phyloP scores from a whole-genome alignment of 2,888 invertebrate species.

The Apamea anceps region DNA sequence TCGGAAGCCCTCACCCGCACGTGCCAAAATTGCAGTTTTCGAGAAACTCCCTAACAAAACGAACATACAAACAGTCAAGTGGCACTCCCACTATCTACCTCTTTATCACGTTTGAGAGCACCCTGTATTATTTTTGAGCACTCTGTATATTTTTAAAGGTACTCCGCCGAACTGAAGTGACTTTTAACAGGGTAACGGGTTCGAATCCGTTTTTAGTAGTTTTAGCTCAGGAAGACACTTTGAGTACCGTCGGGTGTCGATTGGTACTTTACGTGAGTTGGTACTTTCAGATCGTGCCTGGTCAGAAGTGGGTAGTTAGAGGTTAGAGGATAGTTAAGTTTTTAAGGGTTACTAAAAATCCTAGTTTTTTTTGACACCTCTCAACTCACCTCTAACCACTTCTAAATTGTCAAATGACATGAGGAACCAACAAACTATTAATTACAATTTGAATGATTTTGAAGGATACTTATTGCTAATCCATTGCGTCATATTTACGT shows the following conservation, averaged over 20 bases:
- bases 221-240: conserved; percentile 18
- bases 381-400: neutral
- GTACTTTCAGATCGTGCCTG: conserved; percentile 51
- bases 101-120: conserved; percentile 77
- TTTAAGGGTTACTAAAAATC: conserved; percentile 4
- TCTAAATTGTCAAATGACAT: neutral
- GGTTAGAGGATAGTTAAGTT: neutral
- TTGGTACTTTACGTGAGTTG: conserved; percentile 47
- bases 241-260: conserved; percentile 45
- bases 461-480: too few relatives aligned
- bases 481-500: too few relatives aligned
- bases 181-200: conserved; percentile 52
- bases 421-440: too few relatives aligned
- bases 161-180: conserved; percentile 44
- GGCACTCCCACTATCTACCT: conserved; percentile 74
- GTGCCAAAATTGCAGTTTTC: conserved; percentile 66
- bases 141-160: conserved; percentile 48
- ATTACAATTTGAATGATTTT: too few relatives aligned
- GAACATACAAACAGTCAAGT: conserved; percentile 72
- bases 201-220: conserved; percentile 38
- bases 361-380: neutral
- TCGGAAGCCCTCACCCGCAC: conserved; percentile 62
- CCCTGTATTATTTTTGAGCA: conserved; percentile 26
- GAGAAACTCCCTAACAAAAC: conserved; percentile 50
- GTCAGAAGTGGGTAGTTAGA: conserved; percentile 7